These are phyloP conservation scores for Elaeidobius kamerunicus DNA, from an alignment of 2,888 invertebrate genomes.

Conservation along the genomic window DNA sequence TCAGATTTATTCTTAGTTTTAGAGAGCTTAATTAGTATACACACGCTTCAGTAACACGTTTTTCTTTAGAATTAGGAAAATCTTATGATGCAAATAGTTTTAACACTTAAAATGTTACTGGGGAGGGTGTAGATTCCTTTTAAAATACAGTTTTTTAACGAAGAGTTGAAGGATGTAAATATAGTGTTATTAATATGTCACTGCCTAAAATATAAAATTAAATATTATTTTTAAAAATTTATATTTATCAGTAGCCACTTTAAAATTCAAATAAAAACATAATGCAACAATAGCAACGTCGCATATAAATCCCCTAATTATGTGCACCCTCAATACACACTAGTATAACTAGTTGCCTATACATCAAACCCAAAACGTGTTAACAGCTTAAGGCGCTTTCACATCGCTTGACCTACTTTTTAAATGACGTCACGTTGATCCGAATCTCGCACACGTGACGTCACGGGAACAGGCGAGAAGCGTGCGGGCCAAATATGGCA, in stretches of 20 bases:
- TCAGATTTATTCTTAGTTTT: slow-evolving; percentile 1
- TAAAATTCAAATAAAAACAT: not conserved
- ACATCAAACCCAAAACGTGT: not conserved
- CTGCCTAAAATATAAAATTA: slow-evolving; percentile 49
- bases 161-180: slow-evolving; percentile 49
- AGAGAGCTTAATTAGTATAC: not conserved
- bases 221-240: slow-evolving; percentile 43
- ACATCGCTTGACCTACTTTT: slow-evolving; percentile 18
- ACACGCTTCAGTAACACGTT: slow-evolving; percentile 22
- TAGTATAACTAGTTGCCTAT: slow-evolving; percentile 19
- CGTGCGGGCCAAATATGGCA: slow-evolving; percentile 27
- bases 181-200: slow-evolving; percentile 51
- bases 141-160: slow-evolving; percentile 37
- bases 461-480: slow-evolving; percentile 21
- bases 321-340: not conserved
- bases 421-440: slow-evolving; percentile 4
- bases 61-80: slow-evolving; percentile 26
- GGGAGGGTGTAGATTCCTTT: slow-evolving; percentile 34
- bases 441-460: slow-evolving; percentile 18
- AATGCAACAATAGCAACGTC: slow-evolving; percentile 7
- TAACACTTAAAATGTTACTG: slow-evolving; percentile 26
- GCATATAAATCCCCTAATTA: not conserved
- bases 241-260: not conserved
- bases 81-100: slow-evolving; percentile 28
- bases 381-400: slow-evolving; percentile 2